Evolutionary conservation across 1,140 invertebrate genomes (phyloP).

Genomic region (Eriocheir sinensis): DNA sequence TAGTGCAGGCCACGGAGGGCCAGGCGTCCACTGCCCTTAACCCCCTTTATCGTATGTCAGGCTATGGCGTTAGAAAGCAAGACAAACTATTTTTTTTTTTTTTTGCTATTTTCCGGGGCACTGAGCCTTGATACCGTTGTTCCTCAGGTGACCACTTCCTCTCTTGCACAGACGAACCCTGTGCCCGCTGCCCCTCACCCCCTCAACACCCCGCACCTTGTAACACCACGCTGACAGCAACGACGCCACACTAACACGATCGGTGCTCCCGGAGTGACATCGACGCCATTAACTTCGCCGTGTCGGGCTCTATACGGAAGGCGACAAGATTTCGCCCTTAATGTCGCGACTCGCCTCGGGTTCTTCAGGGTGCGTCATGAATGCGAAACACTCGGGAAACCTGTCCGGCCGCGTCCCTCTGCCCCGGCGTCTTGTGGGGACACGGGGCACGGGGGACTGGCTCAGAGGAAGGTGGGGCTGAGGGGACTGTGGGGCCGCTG

Average conservation of each 20-base stretch:
- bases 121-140: background rate
- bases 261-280: background rate
- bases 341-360: background rate
- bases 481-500: too few relatives aligned
- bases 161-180: background rate
- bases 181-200: background rate
- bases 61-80: background rate
- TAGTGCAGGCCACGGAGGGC: background rate
- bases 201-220: background rate
- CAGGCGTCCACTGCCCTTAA: background rate
- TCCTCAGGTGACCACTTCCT: background rate
- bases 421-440: background rate
- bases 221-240: background rate
- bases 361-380: background rate
- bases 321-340: conserved; percentile 1
- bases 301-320: background rate
- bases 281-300: background rate
- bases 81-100: background rate
- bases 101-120: too few relatives aligned
- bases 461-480: too few relatives aligned
- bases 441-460: background rate
- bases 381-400: background rate
- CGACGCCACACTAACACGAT: background rate
- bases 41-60: too few relatives aligned
- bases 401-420: background rate